Percentiles rank a stretch among this genome's conserved stretches.
Conservation (phyloP, 2,113 vertebrate genomes). For the Sus scrofa region DNA sequence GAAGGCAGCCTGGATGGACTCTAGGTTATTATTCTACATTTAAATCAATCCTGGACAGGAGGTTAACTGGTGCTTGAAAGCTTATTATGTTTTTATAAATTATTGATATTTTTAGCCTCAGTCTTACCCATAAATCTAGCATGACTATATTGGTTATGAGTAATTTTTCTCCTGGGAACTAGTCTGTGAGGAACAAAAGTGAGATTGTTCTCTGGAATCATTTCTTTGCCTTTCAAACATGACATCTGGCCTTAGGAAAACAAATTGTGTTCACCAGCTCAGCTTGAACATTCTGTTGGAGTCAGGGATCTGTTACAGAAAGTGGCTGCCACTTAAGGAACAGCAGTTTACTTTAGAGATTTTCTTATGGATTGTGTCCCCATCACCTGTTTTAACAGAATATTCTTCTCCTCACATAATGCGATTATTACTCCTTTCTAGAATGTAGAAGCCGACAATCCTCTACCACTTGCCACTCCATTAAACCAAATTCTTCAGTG, state of each 20-base stretch:
- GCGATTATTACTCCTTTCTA: constrained; percentile 86
- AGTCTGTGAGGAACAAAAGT: not conserved
- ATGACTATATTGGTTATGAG: not conserved
- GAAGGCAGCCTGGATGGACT: not conserved
- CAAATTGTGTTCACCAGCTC: not conserved
- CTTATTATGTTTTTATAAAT: constrained; percentile 29
- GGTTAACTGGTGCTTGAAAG: constrained; percentile 32
- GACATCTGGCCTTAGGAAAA: not conserved
- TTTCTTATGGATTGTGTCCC: not conserved
- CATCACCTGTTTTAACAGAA: not conserved
- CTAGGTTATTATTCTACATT: not conserved
- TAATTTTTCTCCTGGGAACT: not conserved
- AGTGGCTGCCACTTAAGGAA: not conserved
- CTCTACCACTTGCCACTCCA: constrained; percentile 90
- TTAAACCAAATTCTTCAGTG: constrained; percentile 94
- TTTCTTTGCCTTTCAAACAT: not conserved
- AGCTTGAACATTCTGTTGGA: not conserved
- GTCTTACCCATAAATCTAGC: constrained; percentile 40
- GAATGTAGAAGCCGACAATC: constrained; percentile 96
- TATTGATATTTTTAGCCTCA: constrained; percentile 41
- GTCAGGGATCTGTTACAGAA: not conserved
- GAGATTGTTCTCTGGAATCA: not conserved
- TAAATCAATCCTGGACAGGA: not conserved
- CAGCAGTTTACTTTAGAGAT: constrained; percentile 26
- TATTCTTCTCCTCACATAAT: constrained; percentile 65